phyloP scores from a whole-genome alignment of 1,140 invertebrate genomes.

The Copidosoma floridanum region DNA sequence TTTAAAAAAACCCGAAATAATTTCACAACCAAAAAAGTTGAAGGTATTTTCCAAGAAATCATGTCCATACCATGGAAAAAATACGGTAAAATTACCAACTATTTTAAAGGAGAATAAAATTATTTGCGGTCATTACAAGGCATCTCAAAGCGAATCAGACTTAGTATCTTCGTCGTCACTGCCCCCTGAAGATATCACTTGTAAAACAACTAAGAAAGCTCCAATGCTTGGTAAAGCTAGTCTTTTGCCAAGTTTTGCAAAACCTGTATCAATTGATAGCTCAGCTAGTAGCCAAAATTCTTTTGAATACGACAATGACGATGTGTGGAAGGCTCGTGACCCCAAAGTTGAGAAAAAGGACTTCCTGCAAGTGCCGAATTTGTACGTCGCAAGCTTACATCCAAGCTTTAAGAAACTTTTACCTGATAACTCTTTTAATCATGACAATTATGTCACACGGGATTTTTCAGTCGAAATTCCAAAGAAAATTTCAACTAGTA shows the following conservation, averaged over 20 bases:
- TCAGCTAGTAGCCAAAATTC: slow-evolving; percentile 3
- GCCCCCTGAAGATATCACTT: too few relatives aligned
- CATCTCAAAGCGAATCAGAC: too few relatives aligned
- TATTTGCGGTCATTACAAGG: too few relatives aligned
- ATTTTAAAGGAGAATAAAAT: too few relatives aligned
- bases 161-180: too few relatives aligned
- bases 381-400: slow-evolving; percentile 17
- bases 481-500: background rate
- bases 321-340: too few relatives aligned
- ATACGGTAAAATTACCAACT: slow-evolving; percentile 29
- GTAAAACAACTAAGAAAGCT: slow-evolving; percentile 20
- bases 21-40: slow-evolving; percentile 1
- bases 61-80: slow-evolving; percentile 28
- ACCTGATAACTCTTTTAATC: background rate
- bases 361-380: slow-evolving; percentile 18
- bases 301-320: too few relatives aligned
- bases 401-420: slow-evolving; percentile 26
- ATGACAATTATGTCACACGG: too few relatives aligned
- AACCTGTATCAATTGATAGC: slow-evolving; percentile 31
- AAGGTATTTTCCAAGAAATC: slow-evolving; percentile 22
- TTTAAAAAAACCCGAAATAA: background rate
- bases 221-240: slow-evolving; percentile 31
- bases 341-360: slow-evolving; percentile 11
- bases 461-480: background rate
- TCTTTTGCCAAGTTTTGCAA: slow-evolving; percentile 31